phyloP scores from a whole-genome alignment of 2,113 vertebrate genomes.

The Mastomys coucha region DNA sequence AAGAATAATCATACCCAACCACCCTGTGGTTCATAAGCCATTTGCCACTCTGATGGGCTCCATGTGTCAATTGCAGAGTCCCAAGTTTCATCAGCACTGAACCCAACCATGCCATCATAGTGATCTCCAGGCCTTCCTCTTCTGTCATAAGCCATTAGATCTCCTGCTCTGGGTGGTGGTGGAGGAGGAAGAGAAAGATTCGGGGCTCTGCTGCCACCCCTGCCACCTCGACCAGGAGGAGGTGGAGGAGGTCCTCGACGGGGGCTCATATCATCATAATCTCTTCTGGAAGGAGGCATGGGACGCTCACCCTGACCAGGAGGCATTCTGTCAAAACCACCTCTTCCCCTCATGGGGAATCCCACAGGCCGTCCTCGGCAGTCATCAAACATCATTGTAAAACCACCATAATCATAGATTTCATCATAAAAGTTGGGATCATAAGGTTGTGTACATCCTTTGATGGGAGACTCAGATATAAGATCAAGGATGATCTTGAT shows the following conservation, averaged over 20 bases:
- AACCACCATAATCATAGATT: conserved; percentile 98
- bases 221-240: conserved; percentile 92
- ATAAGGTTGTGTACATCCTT: conserved; percentile 97
- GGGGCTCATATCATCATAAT: too few relatives aligned
- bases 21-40: conserved; percentile 85
- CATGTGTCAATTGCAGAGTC: conserved; percentile 84
- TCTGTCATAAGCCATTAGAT: conserved; percentile 93
- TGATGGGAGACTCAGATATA: conserved; percentile 97
- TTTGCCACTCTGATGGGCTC: conserved; percentile 84
- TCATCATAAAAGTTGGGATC: conserved; percentile 99
- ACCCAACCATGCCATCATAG: conserved; percentile 96
- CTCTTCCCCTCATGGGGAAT: conserved; percentile 93
- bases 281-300: conserved; percentile 94
- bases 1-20: conserved; percentile 88
- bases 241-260: conserved; percentile 94
- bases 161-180: conserved; percentile 96
- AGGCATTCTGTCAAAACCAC: conserved; percentile 96
- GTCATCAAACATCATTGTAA: conserved; percentile 98
- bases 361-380: conserved; percentile 95
- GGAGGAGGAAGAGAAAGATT: conserved; percentile 96
- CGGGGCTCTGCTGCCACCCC: conserved; percentile 93
- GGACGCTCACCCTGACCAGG: conserved; percentile 94
- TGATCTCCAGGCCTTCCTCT: conserved; percentile 97
- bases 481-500: conserved; percentile 99
- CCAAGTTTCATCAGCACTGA: conserved; percentile 84